Evolutionary conservation across 2,113 vertebrate genomes (phyloP), one percentile per base, ranked within the genome.

Genomic region (Cyrtonyx montezumae): DNA sequence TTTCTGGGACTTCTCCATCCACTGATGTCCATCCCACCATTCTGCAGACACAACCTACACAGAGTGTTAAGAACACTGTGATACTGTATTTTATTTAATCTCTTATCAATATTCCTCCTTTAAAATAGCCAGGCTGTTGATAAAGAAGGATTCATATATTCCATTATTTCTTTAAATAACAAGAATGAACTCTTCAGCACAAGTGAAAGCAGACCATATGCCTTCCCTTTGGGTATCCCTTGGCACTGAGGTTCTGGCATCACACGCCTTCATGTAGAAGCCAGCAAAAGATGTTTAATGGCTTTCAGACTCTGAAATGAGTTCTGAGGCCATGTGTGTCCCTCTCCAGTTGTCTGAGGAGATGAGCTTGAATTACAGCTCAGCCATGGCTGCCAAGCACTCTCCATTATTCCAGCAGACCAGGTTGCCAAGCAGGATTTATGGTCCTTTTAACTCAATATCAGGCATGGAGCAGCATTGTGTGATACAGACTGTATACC

Each of bases 291-390:
- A 98, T 97, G 96, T 97, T 97, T 98, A 97, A 98, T 98, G 95
- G 97, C 95, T 97, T 98, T 97, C 96, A 97, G 96, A 97, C 95
- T 97, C 96, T 3, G 65, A 97, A 97, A 98, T 97, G 96, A 97
- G 95, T 97, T 97, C 96, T 97, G 97, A 3, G 97, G 96, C 96
- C 96, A 97, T 97, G 97, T 97, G 97, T 95, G 96, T 97, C 97
- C 96, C 97, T 97, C 97, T 97, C 95, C 96, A 96, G 97, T 97
- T 98, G 97, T 98, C 96, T 94, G 96, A 97, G 96, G 96, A 97
- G 97, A 98, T 98, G 97, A 97, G 97, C 96, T 95, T 98, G 97
- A 98, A 98, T 98, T 98, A 97, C 96, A 97, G 97, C 96, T 97
- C 97, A 97, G 96, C 90, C 96, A 96, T 91, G 94, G 95, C 96